A percentile compares a stretch with the other conserved stretches of the same genome.
Conservation (phyloP, 2,888 invertebrate species). For the Caenorhabditis imperialis region DNA sequence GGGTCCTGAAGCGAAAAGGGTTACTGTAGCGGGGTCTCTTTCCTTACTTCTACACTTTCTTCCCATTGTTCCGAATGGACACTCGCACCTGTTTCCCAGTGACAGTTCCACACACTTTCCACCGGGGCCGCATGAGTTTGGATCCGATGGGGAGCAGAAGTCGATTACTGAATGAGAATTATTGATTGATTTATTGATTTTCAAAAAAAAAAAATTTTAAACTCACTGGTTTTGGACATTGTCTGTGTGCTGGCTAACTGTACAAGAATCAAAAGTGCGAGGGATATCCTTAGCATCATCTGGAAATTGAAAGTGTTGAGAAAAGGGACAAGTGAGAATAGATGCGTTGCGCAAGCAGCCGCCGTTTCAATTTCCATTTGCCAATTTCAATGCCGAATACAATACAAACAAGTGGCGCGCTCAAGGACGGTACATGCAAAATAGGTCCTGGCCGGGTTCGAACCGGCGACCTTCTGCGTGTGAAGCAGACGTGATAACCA, state of each 20-base stretch:
- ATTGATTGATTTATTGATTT: no score
- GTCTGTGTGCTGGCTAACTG: conserved; percentile 16
- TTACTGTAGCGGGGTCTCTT: conserved; percentile 3
- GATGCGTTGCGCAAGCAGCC: background rate
- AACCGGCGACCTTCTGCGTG: conserved; percentile 75
- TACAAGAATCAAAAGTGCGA: background rate
- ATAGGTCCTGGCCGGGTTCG: conserved; percentile 68
- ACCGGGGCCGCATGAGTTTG: conserved; percentile 56
- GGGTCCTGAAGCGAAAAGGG: conserved; percentile 64
- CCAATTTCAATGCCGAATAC: background rate
- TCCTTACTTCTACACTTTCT: conserved; percentile 66
- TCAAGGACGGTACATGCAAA: no score
- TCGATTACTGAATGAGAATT: conserved; percentile 37
- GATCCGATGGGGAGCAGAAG: conserved; percentile 63
- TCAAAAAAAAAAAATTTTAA: background rate
- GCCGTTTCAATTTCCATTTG: no score
- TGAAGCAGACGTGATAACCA: conserved; percentile 76
- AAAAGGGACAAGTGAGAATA: conserved; percentile 29
- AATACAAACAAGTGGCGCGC: conserved; percentile 7
- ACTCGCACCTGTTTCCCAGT: conserved; percentile 68
- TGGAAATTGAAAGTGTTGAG: background rate
- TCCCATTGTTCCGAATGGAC: conserved; percentile 73
- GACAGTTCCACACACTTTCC: conserved; percentile 60
- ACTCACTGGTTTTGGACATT: conserved; percentile 45
- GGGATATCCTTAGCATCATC: conserved; percentile 6